Evolutionary conservation across 2,797 vertebrate species (phyloP).

Genomic region (Salmo trutta): DNA sequence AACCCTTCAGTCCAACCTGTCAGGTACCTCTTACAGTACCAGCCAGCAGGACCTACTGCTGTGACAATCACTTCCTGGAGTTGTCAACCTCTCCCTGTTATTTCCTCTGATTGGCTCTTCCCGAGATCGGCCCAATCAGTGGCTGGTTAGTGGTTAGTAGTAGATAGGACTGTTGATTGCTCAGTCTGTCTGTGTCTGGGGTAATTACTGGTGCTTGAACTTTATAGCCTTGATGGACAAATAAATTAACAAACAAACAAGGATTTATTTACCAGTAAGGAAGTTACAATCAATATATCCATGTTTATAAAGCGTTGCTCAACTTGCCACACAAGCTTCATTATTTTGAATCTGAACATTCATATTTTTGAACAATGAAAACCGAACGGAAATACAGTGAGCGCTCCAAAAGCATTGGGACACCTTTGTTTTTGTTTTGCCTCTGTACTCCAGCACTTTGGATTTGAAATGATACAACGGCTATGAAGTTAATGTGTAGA

Average conservation of each 20-base stretch:
- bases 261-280: background rate
- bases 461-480: too few species aligned
- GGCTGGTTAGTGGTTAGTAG: conserved; percentile 13
- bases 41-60: conserved; percentile 31
- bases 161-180: conserved; percentile 7
- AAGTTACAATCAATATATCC: background rate
- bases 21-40: conserved; percentile 40
- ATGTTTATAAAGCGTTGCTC: too few species aligned
- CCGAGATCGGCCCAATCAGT: conserved; percentile 30
- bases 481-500: too few species aligned
- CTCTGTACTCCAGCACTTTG: too few species aligned
- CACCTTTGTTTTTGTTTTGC: too few species aligned
- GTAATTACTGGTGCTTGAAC: conserved; percentile 45
- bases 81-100: conserved; percentile 27
- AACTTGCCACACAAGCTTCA: too few species aligned
- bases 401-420: too few species aligned
- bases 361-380: too few species aligned
- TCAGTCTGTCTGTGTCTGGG: background rate
- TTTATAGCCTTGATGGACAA: conserved; percentile 44
- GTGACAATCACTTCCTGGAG: conserved; percentile 38
- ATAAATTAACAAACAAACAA: conserved; percentile 26
- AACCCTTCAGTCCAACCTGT: conserved; percentile 42
- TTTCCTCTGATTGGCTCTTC: conserved; percentile 53
- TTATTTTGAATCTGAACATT: too few species aligned
- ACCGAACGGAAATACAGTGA: too few species aligned